A percentile compares a stretch with the other conserved stretches of the same genome.
Conservation (phyloP, 2,797 vertebrate genomes). For the Dryobates pubescens region DNA sequence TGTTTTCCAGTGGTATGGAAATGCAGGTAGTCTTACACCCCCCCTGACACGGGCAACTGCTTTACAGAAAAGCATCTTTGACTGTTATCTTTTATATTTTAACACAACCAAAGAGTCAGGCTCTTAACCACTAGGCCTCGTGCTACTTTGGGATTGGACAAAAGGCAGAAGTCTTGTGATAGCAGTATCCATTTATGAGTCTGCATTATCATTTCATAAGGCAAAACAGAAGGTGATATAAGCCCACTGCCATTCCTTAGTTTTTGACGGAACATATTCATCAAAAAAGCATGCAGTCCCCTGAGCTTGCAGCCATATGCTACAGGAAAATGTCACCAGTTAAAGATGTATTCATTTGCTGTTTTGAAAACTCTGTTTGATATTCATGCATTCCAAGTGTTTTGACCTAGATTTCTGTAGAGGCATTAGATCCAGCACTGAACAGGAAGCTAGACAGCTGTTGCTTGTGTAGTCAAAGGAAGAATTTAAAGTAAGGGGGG, state of each 20-base stretch:
- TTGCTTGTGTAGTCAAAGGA: conserved; percentile 86
- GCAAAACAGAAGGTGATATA: conserved; percentile 92
- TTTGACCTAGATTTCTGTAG: conserved; percentile 86
- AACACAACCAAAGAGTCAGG: conserved; percentile 66
- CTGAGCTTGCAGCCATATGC: conserved; percentile 94
- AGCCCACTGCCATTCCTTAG: conserved; percentile 87
- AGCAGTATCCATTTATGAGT: conserved; percentile 78
- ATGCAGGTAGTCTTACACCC: conserved; percentile 32
- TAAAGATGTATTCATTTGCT: conserved; percentile 97
- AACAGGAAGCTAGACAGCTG: conserved; percentile 87
- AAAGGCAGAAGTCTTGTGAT: conserved; percentile 80
- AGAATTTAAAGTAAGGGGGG: conserved; percentile 78
- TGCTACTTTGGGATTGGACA: conserved; percentile 69
- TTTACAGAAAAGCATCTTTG: conserved; percentile 62
- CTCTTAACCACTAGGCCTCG: conserved; percentile 57
- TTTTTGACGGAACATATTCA: conserved; percentile 93
- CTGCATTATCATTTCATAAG: conserved; percentile 95
- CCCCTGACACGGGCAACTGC: conserved; percentile 19
- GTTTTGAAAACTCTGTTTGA: conserved; percentile 93
- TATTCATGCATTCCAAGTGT: conserved; percentile 92
- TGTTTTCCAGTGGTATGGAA: conserved; percentile 51
- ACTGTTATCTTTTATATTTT: conserved; percentile 56
- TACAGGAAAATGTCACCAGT: conserved; percentile 96
- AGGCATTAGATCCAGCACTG: conserved; percentile 85
- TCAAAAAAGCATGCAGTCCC: conserved; percentile 95